phyloP scores from a whole-genome alignment of 2,113 vertebrate genomes.

The Noturus placidus region DNA sequence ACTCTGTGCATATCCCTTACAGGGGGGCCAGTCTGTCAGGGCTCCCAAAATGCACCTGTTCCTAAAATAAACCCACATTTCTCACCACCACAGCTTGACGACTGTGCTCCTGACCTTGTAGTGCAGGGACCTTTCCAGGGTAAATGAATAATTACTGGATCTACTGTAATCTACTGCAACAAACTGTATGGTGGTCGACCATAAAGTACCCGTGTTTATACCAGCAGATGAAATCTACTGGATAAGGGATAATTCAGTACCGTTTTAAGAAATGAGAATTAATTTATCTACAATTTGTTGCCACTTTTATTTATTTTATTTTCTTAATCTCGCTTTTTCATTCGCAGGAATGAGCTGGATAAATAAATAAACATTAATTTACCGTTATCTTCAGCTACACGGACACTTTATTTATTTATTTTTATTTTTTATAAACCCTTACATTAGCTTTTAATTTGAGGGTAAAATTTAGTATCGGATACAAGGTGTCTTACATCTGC shows the following conservation, averaged over 20 bases:
- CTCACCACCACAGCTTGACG: conserved; percentile 3
- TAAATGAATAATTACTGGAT: not conserved
- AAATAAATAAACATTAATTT: not conserved
- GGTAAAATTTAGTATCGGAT: not conserved
- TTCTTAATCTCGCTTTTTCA: too few relatives aligned
- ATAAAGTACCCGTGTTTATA: not conserved
- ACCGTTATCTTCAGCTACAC: not conserved
- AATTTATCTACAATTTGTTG: not conserved
- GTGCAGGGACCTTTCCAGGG: not conserved
- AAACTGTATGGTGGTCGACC: not conserved
- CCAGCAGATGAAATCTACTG: not conserved
- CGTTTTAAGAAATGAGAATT: not conserved
- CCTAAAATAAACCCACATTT: conserved; percentile 56
- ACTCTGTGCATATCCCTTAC: conserved; percentile 24
- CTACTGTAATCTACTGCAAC: not conserved
- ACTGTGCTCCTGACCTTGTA: not conserved
- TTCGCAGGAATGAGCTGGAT: not conserved
- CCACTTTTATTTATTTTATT: too few relatives aligned
- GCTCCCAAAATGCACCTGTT: conserved; percentile 17
- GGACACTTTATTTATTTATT: too few relatives aligned
- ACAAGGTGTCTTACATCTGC: too few relatives aligned
- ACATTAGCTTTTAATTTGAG: not conserved
- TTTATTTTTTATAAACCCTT: too few relatives aligned
- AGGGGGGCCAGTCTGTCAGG: conserved; percentile 28
- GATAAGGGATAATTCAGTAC: not conserved